A percentile compares a stretch with the other conserved stretches of the same genome.
These are phyloP conservation scores for Hirtodrosophila duncani DNA, from an alignment of 2,888 invertebrate species.

Conservation along the genomic window DNA sequence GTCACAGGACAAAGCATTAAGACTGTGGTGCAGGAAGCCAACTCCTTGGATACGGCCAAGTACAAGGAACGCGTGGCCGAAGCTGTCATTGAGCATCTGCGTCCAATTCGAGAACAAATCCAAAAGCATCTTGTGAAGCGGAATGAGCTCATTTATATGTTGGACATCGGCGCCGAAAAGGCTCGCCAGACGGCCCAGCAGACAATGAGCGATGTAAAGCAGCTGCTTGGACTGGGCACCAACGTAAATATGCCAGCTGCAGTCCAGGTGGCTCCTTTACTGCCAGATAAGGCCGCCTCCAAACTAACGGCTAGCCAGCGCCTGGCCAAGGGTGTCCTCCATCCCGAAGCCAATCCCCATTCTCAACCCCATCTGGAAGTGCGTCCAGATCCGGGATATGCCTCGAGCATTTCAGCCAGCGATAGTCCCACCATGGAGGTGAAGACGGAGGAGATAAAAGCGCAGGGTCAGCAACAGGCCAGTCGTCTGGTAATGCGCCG, in stretches of 20 bases:
- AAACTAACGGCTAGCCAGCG: conserved; percentile 45
- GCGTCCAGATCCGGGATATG: conserved; percentile 23
- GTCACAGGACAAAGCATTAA: conserved; percentile 83
- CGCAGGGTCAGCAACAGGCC: background rate
- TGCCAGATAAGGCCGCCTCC: conserved; percentile 36
- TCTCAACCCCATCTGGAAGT: conserved; percentile 20
- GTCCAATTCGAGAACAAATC: conserved; percentile 84
- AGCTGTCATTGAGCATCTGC: conserved; percentile 83
- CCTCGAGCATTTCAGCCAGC: conserved; percentile 23
- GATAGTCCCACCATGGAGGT: conserved; percentile 14
- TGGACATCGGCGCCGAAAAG: conserved; percentile 82
- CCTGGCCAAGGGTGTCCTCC: conserved; percentile 26
- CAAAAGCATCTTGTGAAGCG: conserved; percentile 81
- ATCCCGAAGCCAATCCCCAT: conserved; percentile 31
- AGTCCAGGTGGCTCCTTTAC: conserved; percentile 37
- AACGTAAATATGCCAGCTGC: conserved; percentile 19
- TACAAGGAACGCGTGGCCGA: conserved; percentile 88
- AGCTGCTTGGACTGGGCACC: conserved; percentile 80
- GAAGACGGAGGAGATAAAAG: background rate
- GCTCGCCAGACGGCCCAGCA: conserved; percentile 82
- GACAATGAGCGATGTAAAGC: conserved; percentile 83
- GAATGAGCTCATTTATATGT: conserved; percentile 82
- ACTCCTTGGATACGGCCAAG: conserved; percentile 85
- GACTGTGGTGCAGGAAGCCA: conserved; percentile 84
- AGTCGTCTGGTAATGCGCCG: conserved; percentile 13